phyloP scores from a whole-genome alignment of 2,113 vertebrate genomes.

The Xiphophorus couchianus region DNA sequence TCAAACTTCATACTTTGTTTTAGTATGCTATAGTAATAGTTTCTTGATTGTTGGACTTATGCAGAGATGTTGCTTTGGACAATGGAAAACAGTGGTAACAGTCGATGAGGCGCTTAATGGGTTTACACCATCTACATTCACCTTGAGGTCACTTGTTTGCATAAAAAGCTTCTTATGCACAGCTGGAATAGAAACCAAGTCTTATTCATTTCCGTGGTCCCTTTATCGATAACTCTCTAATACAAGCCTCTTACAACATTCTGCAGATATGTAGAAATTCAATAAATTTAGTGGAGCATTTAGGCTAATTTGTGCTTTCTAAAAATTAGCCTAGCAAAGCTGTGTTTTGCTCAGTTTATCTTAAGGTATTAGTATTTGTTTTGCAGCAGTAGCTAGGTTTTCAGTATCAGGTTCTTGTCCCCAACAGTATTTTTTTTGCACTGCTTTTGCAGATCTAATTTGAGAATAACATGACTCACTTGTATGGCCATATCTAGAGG shows the following conservation, averaged over 20 bases:
- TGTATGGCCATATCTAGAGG: neutral
- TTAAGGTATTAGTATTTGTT: neutral
- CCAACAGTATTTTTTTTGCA: neutral
- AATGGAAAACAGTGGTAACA: slow-evolving; percentile 72
- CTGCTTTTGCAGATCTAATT: neutral
- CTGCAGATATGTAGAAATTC: too few relatives aligned
- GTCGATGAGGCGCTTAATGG: slow-evolving; percentile 67
- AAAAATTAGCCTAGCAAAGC: neutral
- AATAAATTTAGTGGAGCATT: neutral
- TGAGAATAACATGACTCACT: neutral
- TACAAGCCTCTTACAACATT: slow-evolving; percentile 17
- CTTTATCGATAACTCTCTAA: slow-evolving; percentile 17
- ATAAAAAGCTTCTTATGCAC: slow-evolving; percentile 69
- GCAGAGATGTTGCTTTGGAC: slow-evolving; percentile 56
- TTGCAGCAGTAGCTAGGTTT: neutral
- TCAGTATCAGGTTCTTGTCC: neutral
- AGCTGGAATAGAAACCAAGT: slow-evolving; percentile 33
- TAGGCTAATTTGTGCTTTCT: too few relatives aligned
- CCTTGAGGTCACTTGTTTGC: slow-evolving; percentile 72
- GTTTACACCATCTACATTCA: slow-evolving; percentile 57
- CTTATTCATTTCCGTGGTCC: slow-evolving; percentile 23
- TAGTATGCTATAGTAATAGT: too few relatives aligned
- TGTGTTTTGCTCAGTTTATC: neutral
- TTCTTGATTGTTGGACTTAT: too few relatives aligned
- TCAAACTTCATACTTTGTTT: too few relatives aligned